Conservation (phyloP, 2,888 invertebrate species). For the Hipparchia sbordonii region DNA sequence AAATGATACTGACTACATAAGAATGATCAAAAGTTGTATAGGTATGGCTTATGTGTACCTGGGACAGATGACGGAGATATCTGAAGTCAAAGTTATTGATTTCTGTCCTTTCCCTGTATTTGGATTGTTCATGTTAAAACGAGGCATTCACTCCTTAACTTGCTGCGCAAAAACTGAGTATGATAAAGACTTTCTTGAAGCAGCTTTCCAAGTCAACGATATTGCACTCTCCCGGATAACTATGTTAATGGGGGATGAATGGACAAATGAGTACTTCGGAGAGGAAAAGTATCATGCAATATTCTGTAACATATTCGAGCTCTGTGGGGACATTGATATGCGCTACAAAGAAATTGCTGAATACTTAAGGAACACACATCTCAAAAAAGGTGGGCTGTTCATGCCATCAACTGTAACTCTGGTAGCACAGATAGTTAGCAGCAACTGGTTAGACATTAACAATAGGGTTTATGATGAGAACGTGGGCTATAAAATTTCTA, state of each 20-base stretch:
- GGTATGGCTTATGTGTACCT: conserved; percentile 64
- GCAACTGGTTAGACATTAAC: conserved; percentile 82
- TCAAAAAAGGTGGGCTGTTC: conserved; percentile 71
- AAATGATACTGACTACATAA: conserved; percentile 76
- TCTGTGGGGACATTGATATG: conserved; percentile 82
- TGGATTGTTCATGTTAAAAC: conserved; percentile 82
- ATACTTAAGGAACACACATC: conserved; percentile 57
- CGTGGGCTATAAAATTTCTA: conserved; percentile 79
- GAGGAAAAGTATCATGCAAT: conserved; percentile 77
- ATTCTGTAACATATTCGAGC: conserved; percentile 79
- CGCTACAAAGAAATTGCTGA: conserved; percentile 54
- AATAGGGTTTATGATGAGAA: conserved; percentile 83
- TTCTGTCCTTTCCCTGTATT: conserved; percentile 85
- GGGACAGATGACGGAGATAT: conserved; percentile 63
- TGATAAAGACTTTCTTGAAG: conserved; percentile 69
- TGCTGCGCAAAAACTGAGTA: conserved; percentile 65
- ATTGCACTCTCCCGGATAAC: conserved; percentile 63
- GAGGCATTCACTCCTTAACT: conserved; percentile 70
- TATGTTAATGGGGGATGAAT: conserved; percentile 62
- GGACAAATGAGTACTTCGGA: conserved; percentile 53
- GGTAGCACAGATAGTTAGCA: conserved; percentile 82
- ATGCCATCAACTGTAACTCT: conserved; percentile 80
- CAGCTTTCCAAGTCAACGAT: conserved; percentile 68
- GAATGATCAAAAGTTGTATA: conserved; percentile 63
- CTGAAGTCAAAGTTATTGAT: conserved; percentile 77